phyloP scores from a whole-genome alignment of 2,113 vertebrate species.

The Hyperoodon ampullatus region DNA sequence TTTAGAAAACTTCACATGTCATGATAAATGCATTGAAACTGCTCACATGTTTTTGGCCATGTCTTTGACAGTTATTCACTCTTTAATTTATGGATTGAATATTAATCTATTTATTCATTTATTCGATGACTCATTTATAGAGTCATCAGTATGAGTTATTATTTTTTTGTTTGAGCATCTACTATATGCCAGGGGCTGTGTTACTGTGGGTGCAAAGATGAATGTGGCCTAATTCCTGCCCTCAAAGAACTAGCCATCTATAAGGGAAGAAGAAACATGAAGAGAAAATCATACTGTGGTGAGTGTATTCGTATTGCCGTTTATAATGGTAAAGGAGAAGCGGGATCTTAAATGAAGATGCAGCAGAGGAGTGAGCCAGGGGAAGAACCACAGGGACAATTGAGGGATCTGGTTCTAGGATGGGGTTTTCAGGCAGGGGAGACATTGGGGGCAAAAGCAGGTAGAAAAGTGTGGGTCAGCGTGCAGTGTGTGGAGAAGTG shows the following conservation, averaged over 20 bases:
- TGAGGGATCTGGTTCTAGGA: background rate
- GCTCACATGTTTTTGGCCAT: background rate
- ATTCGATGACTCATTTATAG: background rate
- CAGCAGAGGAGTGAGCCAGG: background rate
- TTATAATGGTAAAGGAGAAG: background rate
- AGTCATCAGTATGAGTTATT: background rate
- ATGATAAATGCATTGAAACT: background rate
- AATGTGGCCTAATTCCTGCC: rapidly evolving
- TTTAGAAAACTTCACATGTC: background rate
- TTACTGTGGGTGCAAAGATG: background rate
- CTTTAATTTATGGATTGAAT: background rate
- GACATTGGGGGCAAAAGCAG: background rate
- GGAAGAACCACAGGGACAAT: rapidly evolving
- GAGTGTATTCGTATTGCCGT: rapidly evolving
- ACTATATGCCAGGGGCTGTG: background rate
- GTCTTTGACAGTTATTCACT: background rate
- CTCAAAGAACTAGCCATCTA: background rate
- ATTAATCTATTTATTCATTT: background rate
- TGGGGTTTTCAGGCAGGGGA: background rate
- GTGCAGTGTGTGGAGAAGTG: rapidly evolving
- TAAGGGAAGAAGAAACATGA: too few species aligned
- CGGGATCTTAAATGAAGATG: background rate
- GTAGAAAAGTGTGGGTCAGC: background rate
- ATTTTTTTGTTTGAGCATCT: background rate
- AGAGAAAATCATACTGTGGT: background rate